Conservation (phyloP, 2,797 vertebrate genomes). For the Cyprinodon diabolis region DNA sequence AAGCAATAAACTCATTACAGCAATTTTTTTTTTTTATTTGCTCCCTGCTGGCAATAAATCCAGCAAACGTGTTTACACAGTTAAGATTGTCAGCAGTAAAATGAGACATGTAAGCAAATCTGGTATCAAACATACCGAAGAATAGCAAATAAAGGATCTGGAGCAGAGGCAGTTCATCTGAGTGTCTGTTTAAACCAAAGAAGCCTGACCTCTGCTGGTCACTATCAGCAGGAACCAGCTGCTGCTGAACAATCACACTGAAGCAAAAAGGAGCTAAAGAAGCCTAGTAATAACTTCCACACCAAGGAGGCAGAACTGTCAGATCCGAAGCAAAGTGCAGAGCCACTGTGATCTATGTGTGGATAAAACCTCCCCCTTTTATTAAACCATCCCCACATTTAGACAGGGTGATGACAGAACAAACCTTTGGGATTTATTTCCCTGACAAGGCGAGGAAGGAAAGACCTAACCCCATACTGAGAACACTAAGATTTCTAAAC, state of each 20-base stretch:
- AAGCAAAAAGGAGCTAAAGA: background rate
- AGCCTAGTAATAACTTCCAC: background rate
- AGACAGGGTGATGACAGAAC: background rate
- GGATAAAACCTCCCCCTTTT: background rate
- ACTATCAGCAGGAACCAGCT: background rate
- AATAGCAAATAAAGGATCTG: background rate
- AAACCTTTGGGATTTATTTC: background rate
- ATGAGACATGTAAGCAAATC: background rate
- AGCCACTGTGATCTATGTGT: background rate
- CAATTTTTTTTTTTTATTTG: background rate
- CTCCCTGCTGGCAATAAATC: background rate
- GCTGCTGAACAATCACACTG: background rate
- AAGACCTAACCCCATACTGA: background rate
- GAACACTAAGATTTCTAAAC: background rate
- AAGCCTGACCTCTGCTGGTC: background rate
- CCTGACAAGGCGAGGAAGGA: background rate
- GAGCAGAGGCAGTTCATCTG: too few relatives aligned
- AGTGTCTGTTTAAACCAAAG: background rate
- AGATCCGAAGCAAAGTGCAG: background rate
- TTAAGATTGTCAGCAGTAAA: background rate
- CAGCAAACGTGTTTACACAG: background rate
- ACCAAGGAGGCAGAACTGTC: background rate
- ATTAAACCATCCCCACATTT: background rate
- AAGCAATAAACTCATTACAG: slow-evolving; percentile 2
- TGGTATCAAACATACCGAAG: background rate